Base-by-base conservation (phyloP, 2,797 vertebrate genomes). In the Parambassis ranga region DNA sequence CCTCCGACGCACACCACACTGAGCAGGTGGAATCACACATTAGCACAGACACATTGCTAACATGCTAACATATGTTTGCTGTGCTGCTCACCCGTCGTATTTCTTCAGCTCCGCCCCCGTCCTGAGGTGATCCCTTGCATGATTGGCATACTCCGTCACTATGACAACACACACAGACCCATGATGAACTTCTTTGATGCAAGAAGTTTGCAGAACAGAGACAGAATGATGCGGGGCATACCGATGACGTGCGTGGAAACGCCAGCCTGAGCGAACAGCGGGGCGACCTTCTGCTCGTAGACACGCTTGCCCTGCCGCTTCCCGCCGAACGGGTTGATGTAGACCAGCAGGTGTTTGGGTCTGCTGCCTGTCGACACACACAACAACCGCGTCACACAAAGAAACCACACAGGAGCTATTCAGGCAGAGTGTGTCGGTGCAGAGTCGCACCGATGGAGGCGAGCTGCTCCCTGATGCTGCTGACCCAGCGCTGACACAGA, bases 1-100 rank as follows among this genome's bases (percentile, higher is more conserved):
- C 97, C 96, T 5, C 97, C 97, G 1, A 99, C 96, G 56, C 95
- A 98, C 71, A 98, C 93, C 80, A 99, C 90, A 31, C 97, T 99
- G 88, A 65, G 50, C 57, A 60, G 28, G 38, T 28, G 10, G 59
- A 6, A 7, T 1, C 0, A 30, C 1, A 31, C 0, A 24, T 65
- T 3, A 53, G 27, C 6, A 22, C 19, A 9, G 5, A 6, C 4
- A 3, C 20, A 15, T 8, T 18, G 1, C 5, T 44, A 31, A n/a
- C 42, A 36, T 24, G 10, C 4, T 44, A 37, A 20, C 10, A 22
- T 16, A 23, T 0, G 14, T 18, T 10, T 22, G 32, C n/a, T 18
- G 42, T n/a, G 16, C 16, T 8, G 26, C 95, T 94, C 87, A 98
- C 97, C 97, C 97, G 2, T 98, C 96, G 15, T 94, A 97, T 72